Evolutionary conservation across 2,113 vertebrate genomes (phyloP).

Genomic region (Tauraco erythrolophus): DNA sequence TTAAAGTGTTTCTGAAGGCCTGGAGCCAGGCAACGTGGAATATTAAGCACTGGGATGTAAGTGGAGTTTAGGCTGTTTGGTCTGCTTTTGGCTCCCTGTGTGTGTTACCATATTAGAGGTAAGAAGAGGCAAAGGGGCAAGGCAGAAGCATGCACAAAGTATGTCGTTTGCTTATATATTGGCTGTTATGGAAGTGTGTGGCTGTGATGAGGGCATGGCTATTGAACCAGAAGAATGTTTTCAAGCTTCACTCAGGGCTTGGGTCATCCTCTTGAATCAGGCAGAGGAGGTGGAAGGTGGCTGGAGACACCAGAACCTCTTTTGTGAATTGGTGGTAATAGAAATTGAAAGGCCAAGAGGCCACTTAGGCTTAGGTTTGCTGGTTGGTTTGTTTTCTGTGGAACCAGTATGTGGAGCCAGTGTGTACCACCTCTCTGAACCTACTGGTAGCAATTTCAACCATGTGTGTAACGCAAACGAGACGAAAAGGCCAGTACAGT

Average conservation of each 20-base stretch:
- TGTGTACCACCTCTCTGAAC: not conserved
- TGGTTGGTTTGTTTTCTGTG: not conserved
- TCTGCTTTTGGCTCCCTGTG: not conserved
- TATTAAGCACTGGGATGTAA: not conserved
- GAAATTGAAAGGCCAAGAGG: not conserved
- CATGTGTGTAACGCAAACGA: not conserved
- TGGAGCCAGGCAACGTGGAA: not conserved
- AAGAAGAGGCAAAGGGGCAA: not conserved
- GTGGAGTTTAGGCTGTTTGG: not conserved
- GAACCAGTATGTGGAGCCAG: not conserved
- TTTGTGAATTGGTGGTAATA: not conserved
- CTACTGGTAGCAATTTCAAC: not conserved
- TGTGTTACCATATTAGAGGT: not conserved
- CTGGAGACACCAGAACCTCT: not conserved
- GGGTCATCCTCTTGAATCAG: not conserved
- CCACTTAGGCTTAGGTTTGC: not conserved
- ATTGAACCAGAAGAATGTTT: not conserved
- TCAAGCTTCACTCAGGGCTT: not conserved
- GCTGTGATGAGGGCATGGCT: not conserved
- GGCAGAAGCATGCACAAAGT: not conserved
- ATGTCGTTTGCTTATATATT: not conserved
- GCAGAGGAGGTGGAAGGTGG: not conserved
- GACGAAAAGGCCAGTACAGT: not conserved
- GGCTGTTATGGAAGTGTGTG: not conserved
- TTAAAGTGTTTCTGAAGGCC: slow-evolving; percentile 25